A percentile compares a stretch with the other conserved stretches of the same genome.
Conservation (phyloP, 2,888 invertebrate species). For the Spilosoma lubricipeda region DNA sequence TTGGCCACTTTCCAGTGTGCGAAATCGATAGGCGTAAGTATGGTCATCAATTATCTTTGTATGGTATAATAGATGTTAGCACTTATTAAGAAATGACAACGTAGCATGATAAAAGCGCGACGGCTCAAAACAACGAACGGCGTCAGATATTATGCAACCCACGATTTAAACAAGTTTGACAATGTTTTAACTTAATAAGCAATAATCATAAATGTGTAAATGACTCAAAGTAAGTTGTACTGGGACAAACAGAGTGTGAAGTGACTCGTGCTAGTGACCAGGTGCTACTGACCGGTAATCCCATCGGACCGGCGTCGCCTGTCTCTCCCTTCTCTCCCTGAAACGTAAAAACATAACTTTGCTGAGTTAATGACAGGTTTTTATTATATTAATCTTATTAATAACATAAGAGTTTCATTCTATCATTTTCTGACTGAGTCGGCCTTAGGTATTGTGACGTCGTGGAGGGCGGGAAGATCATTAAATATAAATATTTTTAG, state of each 20-base stretch:
- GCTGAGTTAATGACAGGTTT: not conserved
- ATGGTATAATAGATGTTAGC: not conserved
- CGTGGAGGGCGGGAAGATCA: too few relatives aligned
- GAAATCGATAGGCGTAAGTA: not conserved
- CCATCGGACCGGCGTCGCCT: conserved; percentile 97
- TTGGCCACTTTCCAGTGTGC: not conserved
- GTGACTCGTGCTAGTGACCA: not conserved
- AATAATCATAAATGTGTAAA: not conserved
- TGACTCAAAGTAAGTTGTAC: not conserved
- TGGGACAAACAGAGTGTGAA: not conserved
- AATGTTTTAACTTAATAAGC: not conserved
- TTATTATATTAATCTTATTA: not conserved
- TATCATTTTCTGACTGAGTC: too few relatives aligned
- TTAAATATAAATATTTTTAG: too few relatives aligned
- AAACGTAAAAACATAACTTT: conserved; percentile 35
- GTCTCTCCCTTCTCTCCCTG: conserved; percentile 93
- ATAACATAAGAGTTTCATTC: not conserved
- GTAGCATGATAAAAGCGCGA: not conserved
- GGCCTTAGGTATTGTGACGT: too few relatives aligned
- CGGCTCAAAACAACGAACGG: too few relatives aligned
- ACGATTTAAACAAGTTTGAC: too few relatives aligned
- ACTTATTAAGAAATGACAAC: not conserved
- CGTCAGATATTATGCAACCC: too few relatives aligned
- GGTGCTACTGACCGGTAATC: conserved; percentile 93
- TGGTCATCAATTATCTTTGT: not conserved